These are phyloP conservation scores for Phyllostomus discolor DNA, from an alignment of 2,113 vertebrate species.

Conservation along the genomic window DNA sequence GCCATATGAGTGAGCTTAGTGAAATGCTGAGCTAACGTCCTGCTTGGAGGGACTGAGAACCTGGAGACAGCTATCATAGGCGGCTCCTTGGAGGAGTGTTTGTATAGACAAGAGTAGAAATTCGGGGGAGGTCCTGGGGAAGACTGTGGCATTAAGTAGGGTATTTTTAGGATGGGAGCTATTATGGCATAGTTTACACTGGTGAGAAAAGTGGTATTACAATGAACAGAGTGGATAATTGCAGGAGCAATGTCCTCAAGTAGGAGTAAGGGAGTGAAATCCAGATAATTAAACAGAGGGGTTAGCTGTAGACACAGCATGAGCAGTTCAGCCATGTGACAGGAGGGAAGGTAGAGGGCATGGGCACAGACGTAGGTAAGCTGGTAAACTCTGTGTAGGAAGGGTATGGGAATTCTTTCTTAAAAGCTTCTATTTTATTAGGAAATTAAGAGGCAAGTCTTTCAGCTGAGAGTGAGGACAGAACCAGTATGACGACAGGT, in stretches of 20 bases:
- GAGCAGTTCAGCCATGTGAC: neutral
- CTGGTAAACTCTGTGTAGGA: neutral
- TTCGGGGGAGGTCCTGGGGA: neutral
- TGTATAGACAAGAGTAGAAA: neutral
- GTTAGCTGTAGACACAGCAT: neutral
- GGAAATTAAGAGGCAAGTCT: neutral
- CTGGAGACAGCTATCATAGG: neutral
- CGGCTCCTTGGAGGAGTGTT: neutral
- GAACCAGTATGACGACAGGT: neutral
- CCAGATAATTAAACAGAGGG: neutral
- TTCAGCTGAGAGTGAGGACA: neutral
- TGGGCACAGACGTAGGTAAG: neutral
- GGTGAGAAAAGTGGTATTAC: neutral
- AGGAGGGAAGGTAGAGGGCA: neutral
- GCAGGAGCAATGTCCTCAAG: neutral
- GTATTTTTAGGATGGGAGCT: neutral
- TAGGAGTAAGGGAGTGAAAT: neutral
- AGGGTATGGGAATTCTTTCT: neutral
- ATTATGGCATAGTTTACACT: neutral
- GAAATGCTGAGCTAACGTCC: neutral
- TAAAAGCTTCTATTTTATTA: neutral
- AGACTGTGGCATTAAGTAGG: neutral
- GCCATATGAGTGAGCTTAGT: neutral
- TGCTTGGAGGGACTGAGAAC: neutral
- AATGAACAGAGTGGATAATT: neutral